Base-by-base conservation (phyloP, 2,888 invertebrate species). In the Acronicta psi region DNA sequence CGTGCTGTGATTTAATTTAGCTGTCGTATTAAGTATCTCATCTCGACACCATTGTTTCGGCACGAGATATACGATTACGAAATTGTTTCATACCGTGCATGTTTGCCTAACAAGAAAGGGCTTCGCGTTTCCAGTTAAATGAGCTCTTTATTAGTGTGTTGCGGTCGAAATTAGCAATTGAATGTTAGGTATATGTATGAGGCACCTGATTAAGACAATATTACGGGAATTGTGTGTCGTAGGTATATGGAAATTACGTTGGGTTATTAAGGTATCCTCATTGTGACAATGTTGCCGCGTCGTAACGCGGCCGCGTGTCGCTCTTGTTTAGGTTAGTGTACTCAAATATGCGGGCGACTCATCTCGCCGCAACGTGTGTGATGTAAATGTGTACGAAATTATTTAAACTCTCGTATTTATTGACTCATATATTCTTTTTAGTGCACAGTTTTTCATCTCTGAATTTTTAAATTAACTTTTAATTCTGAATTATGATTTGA, bases 341-440 rank as follows among this genome's bases (percentile, higher is more conserved):
- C 57, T 57, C 49, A 57, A 60, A 59, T 66, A 75, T 70, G 71
- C 59, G 49, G 56, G 16, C 45, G 42, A 63, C 37, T 63, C 63
- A 69, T 52, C 41, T 23, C 43, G 7, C 34, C 16, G 16, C n/a
- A 37, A 54, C 53, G 36, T 41, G 23, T 38, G 14, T 42, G 40
- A 47, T 53, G 34, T 44, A 14, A 34, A 55, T 58, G 25, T 41
- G 20, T 31, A 20, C 31, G 16, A 51, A 51, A 23, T 55, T 29
- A 63, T 54, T 45, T 37, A 41, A 37, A 44, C 31, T 23, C 23
- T 43, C 36, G 40, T 58, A 65, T 69, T 52, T 53, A 72, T 58
- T 43, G 40, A 38, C 40, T 17, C 40, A 50, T 42, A 45, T 59
- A 36, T 43, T 23, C 36, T 40, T 53, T 53, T 45, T 34, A 54